Evolutionary conservation across 2,888 invertebrate species (phyloP), one percentile per base, ranked within the genome.

Genomic region (Cistogaster globosa): DNA sequence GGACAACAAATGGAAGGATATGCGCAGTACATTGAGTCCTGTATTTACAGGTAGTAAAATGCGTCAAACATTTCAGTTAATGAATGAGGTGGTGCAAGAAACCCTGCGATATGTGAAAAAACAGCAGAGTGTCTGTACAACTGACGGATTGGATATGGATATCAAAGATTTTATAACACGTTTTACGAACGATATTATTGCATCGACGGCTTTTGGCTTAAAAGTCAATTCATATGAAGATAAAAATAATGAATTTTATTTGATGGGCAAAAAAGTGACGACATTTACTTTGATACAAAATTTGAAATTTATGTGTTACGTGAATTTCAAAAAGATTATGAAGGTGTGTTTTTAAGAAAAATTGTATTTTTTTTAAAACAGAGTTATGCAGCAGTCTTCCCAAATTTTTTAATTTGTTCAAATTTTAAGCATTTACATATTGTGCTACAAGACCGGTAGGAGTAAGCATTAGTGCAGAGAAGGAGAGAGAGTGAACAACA

Each of bases 231-330:
- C 95, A 0, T 91, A 94, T 20, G 89, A 90, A 8, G 92, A 95
- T 0, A 91, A 90, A 11, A 88, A 94, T 0, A 94, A 95, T 86
- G 89, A 93, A 38, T 95, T 95, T 88, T 95, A 93, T 86, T 69
- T 88, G 38, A 93, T 93, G 92, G 94, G 94, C 20, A 93, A 93
- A 84, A 90, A 89, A 16, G 89, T 93, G 11, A 93, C 94, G 0
- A 91, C 91, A 11, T 93, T 94, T 74, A 89, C 88, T 0, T 87
- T 87, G 0, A 5, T 57, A 42, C 87, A 87, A 62, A 90, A 88
- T 65, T 3, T 91, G 0, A 91, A 91, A 74, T 90, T 91, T 36
- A 26, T 89, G 14, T 8, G 89, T 1, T 89, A 82, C 16, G 42
- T 75, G 0, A 87, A 83, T 38, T 87, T 88, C 0, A 88, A 82